Conservation (phyloP, 2,888 invertebrate species). For the Vesta saturnalis region DNA sequence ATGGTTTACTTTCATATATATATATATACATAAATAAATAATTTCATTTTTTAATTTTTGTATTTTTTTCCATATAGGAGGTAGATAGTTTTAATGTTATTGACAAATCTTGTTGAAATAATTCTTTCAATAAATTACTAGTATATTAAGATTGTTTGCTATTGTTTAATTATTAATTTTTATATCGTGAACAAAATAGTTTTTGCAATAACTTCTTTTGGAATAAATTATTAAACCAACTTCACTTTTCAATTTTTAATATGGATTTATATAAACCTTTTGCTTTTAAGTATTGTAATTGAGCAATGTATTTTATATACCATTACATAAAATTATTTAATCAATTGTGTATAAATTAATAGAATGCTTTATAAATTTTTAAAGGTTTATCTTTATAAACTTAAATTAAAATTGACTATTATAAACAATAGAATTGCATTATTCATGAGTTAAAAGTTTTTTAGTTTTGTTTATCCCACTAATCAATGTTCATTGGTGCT, state of each 20-base stretch:
- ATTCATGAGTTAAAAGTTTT: too few relatives aligned
- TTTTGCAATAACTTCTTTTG: slow-evolving; percentile 36
- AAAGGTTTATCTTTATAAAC: too few relatives aligned
- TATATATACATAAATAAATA: slow-evolving; percentile 21
- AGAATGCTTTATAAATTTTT: too few relatives aligned
- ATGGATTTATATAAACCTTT: neutral
- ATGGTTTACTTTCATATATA: slow-evolving; percentile 24
- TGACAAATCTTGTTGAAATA: slow-evolving; percentile 28
- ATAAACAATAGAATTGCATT: too few relatives aligned
- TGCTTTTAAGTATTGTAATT: neutral
- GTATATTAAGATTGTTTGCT: slow-evolving; percentile 38
- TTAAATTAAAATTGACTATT: too few relatives aligned
- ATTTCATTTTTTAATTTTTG: slow-evolving; percentile 30
- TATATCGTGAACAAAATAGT: slow-evolving; percentile 25
- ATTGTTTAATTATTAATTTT: slow-evolving; percentile 38
- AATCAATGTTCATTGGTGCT: neutral
- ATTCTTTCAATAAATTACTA: slow-evolving; percentile 29
- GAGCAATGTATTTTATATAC: slow-evolving; percentile 1
- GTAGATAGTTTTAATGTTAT: slow-evolving; percentile 38
- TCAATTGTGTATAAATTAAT: neutral
- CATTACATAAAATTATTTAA: slow-evolving; percentile 1
- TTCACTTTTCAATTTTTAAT: neutral
- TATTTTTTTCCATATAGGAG: slow-evolving; percentile 30
- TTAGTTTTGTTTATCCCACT: neutral
- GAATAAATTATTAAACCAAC: slow-evolving; percentile 26